Percentiles rank a stretch among this genome's conserved stretches.
Conservation (phyloP, 2,888 invertebrate species). For the Limnephilus rhombicus region DNA sequence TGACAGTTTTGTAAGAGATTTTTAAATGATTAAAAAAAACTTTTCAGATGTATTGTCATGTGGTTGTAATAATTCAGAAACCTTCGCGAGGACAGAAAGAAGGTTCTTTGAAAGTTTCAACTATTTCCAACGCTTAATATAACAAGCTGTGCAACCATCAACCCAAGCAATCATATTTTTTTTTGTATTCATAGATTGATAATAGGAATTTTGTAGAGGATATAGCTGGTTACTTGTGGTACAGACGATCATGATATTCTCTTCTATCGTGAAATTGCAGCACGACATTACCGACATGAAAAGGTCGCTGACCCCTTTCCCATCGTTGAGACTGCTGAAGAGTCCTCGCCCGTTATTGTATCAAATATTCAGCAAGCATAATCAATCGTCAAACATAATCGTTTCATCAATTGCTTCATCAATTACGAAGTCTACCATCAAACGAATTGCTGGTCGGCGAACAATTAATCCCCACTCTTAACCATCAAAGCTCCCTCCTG, state of each 20-base stretch:
- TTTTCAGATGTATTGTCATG: no score
- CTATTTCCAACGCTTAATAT: no score
- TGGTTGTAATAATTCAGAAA: no score
- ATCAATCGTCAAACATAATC: not conserved
- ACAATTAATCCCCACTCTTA: not conserved
- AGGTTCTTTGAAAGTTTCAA: no score
- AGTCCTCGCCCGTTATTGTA: not conserved
- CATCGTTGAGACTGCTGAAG: not conserved
- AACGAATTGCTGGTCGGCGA: constrained; percentile 15
- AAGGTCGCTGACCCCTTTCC: not conserved
- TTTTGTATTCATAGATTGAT: no score
- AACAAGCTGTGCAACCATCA: no score
- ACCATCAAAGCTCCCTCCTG: not conserved
- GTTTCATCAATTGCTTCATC: constrained; percentile 33
- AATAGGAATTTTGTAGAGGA: no score
- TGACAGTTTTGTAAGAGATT: no score
- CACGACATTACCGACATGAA: not conserved
- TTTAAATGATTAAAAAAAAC: no score
- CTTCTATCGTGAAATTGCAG: not conserved
- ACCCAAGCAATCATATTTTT: no score
- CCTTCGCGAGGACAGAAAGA: no score
- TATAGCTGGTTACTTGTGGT: no score
- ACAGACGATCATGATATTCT: not conserved
- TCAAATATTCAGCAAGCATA: not conserved
- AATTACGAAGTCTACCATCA: not conserved